Conservation (phyloP, 2,888 invertebrate species). For the Allolobophora icterica region DNA sequence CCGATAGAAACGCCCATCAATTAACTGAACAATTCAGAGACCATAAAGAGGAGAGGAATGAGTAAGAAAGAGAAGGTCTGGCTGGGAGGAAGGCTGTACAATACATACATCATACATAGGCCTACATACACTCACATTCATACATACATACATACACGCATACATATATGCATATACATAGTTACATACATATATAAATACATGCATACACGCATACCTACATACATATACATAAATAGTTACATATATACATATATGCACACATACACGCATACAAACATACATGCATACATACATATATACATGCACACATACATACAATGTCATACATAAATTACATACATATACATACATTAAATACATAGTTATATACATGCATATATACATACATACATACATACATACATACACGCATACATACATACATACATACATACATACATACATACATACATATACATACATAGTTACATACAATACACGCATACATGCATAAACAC, state of each 20-base stretch:
- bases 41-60: background rate
- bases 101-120: background rate
- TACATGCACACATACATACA: background rate
- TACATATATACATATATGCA: background rate
- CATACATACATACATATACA: no score
- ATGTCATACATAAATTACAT: background rate
- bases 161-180: background rate
- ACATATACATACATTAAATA: background rate
- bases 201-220: background rate
- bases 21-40: background rate
- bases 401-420: no score
- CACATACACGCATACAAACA: background rate
- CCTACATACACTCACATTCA: background rate
- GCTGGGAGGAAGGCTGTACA: background rate
- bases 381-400: no score
- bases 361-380: background rate
- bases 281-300: background rate
- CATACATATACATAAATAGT: conserved; percentile 12
- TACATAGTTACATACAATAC: no score
- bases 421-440: no score
- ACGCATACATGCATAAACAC: no score
- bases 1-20: background rate
- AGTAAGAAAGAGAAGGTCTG: background rate
- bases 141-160: background rate
- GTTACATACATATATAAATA: background rate